phyloP scores from a whole-genome alignment of 2,113 vertebrate genomes.

The Machaerirhynchus nigripectus region DNA sequence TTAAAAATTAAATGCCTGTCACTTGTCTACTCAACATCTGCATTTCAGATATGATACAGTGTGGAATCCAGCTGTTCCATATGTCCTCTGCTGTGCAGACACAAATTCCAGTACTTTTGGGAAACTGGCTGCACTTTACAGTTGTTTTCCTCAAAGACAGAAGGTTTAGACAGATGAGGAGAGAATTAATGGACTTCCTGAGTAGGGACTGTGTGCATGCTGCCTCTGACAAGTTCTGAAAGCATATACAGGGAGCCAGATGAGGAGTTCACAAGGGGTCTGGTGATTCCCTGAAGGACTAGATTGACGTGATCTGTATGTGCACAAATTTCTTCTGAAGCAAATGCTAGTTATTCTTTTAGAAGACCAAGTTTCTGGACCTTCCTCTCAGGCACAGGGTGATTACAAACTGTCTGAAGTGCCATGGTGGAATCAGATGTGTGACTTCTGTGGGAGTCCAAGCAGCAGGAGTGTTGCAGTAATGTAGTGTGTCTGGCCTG shows the following conservation, averaged over 20 bases:
- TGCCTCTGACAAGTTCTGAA: neutral
- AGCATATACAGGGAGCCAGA: neutral
- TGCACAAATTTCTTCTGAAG: neutral
- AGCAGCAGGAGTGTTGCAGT: neutral
- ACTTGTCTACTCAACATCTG: neutral
- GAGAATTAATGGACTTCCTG: neutral
- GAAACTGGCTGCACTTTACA: neutral
- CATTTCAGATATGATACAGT: neutral
- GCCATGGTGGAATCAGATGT: neutral
- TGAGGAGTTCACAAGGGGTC: neutral
- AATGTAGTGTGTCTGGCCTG: neutral
- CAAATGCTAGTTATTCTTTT: neutral
- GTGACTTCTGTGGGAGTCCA: neutral
- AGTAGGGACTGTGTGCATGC: fast-evolving
- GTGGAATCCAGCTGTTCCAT: neutral
- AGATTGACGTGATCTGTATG: neutral
- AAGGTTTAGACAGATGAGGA: neutral
- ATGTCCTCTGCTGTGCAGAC: fast-evolving
- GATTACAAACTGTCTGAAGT: neutral
- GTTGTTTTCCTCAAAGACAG: neutral
- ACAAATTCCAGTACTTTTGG: neutral
- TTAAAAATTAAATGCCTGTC: neutral
- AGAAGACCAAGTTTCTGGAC: neutral
- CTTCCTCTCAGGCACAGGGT: neutral
- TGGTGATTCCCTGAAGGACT: neutral